These are phyloP conservation scores for Scelioninae gen. 2 DNA, from an alignment of 2,888 invertebrate genomes.

Conservation along the genomic window DNA sequence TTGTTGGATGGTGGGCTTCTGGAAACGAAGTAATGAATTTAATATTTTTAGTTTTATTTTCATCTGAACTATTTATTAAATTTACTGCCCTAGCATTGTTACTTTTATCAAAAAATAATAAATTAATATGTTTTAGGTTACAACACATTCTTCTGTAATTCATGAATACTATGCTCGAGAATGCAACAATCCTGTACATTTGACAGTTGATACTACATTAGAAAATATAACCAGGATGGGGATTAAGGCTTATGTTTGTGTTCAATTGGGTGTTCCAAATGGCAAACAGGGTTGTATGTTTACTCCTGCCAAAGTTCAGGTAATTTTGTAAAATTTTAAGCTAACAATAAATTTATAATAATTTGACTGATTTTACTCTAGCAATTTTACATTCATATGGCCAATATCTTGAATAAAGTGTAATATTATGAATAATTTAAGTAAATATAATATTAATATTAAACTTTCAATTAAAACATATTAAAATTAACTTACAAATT, in stretches of 20 bases:
- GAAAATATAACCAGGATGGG: constrained; percentile 90
- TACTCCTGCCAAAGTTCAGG: constrained; percentile 93
- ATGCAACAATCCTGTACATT: constrained; percentile 94
- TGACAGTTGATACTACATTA: constrained; percentile 95
- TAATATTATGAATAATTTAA: too few species aligned
- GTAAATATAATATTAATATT: too few species aligned
- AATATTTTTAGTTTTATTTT: too few species aligned
- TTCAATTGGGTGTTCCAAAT: constrained; percentile 94
- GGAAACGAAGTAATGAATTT: constrained; percentile 83
- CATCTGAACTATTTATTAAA: too few species aligned
- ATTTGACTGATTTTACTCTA: constrained; percentile 10
- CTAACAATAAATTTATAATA: too few species aligned
- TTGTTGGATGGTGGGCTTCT: constrained; percentile 99
- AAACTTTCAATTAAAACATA: too few species aligned
- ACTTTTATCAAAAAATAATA: too few species aligned
- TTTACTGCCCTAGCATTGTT: too few species aligned
- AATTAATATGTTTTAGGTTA: constrained; percentile 78
- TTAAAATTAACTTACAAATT: too few species aligned
- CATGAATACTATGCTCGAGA: constrained; percentile 98
- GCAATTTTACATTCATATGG: neutral
- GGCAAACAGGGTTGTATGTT: constrained; percentile 97
- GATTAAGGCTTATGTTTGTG: constrained; percentile 94
- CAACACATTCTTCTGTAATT: constrained; percentile 97
- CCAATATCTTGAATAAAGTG: too few species aligned
- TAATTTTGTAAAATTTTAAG: constrained; percentile 60